Evolutionary conservation across 2,797 vertebrate species (phyloP), one percentile per base, ranked within the genome.

Genomic region (Okamejei kenojei): DNA sequence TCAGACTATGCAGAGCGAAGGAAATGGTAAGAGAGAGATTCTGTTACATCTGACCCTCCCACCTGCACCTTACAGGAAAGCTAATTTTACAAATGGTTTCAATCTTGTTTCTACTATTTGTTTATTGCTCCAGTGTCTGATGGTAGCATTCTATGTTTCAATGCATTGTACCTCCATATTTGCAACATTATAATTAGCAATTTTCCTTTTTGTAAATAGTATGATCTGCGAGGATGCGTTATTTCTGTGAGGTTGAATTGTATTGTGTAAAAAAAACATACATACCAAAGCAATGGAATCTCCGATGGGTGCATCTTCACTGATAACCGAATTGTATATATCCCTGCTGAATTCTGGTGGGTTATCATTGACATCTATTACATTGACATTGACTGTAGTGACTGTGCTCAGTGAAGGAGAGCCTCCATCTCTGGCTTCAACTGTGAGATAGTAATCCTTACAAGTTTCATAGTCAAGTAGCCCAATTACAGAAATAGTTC

Each of bases 291-390:
- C 95, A 0, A 99, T 97, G 0, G 98, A 96, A 93, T 98, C 97
- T 2, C 98, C 99, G 0, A 98, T 79, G 6, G 96, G 95, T 0
- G 98, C 97, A 0, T 99, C 98, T 94, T 99, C 99, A 0, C 98
- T 98, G 95, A 99, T 96, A 94, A 98, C 97, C 0, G 98, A 96
- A 0, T 97, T 97, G 96, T 99, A 99, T 93, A 97, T 94, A 0
- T 96, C 96, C 6, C 97, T 97, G 95, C 97, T 98, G 94, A 99
- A 99, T 81, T 95, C 95, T 0, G 99, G 99, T 0, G 97, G 96
- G 0, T 99, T 99, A 96, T 99, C 99, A 7, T 99, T 99, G 93
- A 99, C 97, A 21, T 99, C 98, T 0, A 98, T 98, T 94, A 99
- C 95, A 17, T 99, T 98, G 93, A 99, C 96, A 93, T 98, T 99